A percentile compares a stretch with the other conserved stretches of the same genome.
Conservation (phyloP, 1,140 invertebrate species). For the Pogonomyrmex californicus region DNA sequence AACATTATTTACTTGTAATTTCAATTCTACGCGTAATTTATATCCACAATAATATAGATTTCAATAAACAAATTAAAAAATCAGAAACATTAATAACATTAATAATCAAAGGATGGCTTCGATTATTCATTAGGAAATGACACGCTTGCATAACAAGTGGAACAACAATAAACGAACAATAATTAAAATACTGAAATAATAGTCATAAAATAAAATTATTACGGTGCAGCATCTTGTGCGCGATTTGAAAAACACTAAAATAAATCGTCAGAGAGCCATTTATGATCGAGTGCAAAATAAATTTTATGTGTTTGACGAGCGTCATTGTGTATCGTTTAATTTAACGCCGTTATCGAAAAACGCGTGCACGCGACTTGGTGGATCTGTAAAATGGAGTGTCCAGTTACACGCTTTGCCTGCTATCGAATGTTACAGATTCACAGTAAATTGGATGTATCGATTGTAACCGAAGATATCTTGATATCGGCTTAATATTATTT, state of each 20-base stretch:
- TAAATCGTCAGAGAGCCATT: conserved; percentile 33
- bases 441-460: conserved; percentile 18
- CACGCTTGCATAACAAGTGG: conserved; percentile 17
- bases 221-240: neutral
- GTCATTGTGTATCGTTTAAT: conserved; percentile 48
- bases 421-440: conserved; percentile 6
- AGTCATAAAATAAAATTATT: conserved; percentile 32
- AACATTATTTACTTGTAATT: conserved; percentile 16
- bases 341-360: conserved; percentile 29
- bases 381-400: conserved; percentile 28
- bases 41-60: neutral
- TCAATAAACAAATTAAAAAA: conserved; percentile 17
- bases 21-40: conserved; percentile 2
- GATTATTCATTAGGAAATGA: conserved; percentile 15
- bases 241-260: conserved; percentile 22
- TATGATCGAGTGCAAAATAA: conserved; percentile 32
- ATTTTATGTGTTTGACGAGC: conserved; percentile 41
- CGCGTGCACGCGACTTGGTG: conserved; percentile 21
- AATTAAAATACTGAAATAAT: conserved; percentile 31
- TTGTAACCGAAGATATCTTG: conserved; percentile 4
- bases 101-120: neutral
- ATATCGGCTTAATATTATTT: neutral
- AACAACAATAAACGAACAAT: conserved; percentile 42
- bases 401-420: conserved; percentile 3
- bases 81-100: conserved; percentile 3